Base-by-base conservation (phyloP, 1,140 invertebrate genomes). In the Cardiocondyla obscurior region DNA sequence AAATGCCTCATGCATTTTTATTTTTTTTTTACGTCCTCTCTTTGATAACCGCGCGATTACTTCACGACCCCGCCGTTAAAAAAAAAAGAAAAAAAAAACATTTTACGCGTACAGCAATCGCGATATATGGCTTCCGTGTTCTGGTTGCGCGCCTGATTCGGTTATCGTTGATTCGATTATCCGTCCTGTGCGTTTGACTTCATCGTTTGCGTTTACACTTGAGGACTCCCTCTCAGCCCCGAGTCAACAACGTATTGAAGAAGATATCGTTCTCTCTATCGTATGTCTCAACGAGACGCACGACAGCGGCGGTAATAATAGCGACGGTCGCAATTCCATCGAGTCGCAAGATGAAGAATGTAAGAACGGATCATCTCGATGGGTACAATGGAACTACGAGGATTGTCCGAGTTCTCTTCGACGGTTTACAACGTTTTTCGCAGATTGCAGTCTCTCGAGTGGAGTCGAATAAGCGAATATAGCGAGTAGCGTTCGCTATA, bases 101-200 rank as follows among this genome's bases (percentile, higher is more conserved):
- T 46, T 30, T n/a, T 19, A n/a, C 53, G 33, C 1, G 6, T 19
- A 58, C 22, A 33, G 19, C 14, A 12, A 72, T 22, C 19, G 39
- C 44, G 44, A 51, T 39, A 12, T 19, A 19, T 19, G 22, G 49
- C 14, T 58, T 42, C 25, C 30, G 14, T 57, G 5, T 12, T 16
- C 16, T 12, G 28, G n/a, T 36, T 44, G 1, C 33, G 22, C 62
- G 76, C 16, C 44, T 51, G 28, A 33, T 30, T 57, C 25, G 12
- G 4, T 57, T 14, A 30, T 57, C 44, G 12, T 65, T 53, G 30
- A 53, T 65, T 83, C 42, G 72, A 65, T 67, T 53, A 67, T 64
- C 44, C 53, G 60, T 82, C 51, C 85, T 88, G 86, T 88, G 85
- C 86, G 86, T 88, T 85, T 88, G 84, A 70, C 77, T 81, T 79